A percentile compares a stretch with the other conserved stretches of the same genome.
These are phyloP conservation scores for Orthosia cruda DNA, from an alignment of 2,888 invertebrate genomes.

Conservation along the genomic window DNA sequence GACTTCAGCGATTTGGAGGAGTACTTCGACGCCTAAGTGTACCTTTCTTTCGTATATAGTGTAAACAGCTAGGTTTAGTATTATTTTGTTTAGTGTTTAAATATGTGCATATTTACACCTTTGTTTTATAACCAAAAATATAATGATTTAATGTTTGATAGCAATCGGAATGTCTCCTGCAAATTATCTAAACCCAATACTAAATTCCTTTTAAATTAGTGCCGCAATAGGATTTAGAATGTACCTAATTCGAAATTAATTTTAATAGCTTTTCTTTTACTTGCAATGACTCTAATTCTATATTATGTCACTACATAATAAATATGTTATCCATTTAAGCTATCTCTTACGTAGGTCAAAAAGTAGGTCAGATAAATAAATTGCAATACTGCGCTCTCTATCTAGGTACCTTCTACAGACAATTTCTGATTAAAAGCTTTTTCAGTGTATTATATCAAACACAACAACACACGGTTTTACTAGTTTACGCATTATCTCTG, in stretches of 20 bases:
- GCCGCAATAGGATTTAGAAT: neutral
- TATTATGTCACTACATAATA: constrained; percentile 7
- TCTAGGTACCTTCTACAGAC: neutral
- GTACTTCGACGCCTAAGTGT: too few relatives aligned
- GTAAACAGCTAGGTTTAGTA: too few relatives aligned
- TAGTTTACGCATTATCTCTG: constrained; percentile 11
- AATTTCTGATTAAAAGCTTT: neutral
- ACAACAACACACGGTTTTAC: neutral
- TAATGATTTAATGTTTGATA: constrained; percentile 3
- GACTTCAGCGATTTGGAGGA: too few relatives aligned
- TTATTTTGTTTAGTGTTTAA: too few relatives aligned
- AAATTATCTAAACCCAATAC: neutral
- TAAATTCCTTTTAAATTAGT: neutral
- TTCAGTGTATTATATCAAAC: neutral
- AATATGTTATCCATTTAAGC: constrained; percentile 29
- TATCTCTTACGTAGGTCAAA: constrained; percentile 76
- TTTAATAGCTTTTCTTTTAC: neutral
- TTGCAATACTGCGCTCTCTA: constrained; percentile 43
- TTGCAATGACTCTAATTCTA: neutral
- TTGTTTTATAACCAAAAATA: neutral
- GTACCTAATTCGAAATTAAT: neutral
- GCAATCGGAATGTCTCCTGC: neutral
- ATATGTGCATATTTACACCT: too few relatives aligned
- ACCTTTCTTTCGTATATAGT: too few relatives aligned
- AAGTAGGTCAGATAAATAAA: constrained; percentile 81